phyloP scores from a whole-genome alignment of 1,140 invertebrate genomes.

The Lepidostoma basale region DNA sequence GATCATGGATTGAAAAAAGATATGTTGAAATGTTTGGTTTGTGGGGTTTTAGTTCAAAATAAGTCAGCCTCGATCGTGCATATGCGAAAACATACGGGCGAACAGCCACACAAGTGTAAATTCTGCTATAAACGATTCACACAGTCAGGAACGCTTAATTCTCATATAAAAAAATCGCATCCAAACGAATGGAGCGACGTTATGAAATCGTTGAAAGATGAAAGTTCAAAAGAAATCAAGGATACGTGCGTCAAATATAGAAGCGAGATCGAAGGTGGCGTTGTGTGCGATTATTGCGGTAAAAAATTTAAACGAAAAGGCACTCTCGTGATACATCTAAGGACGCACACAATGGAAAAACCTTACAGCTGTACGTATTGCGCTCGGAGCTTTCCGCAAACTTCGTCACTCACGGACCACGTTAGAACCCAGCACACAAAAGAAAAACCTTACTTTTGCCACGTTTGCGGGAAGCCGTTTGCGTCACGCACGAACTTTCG shows the following conservation, averaged over 20 bases:
- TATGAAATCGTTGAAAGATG: not conserved
- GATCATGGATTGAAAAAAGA: slow-evolving; percentile 7
- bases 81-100: slow-evolving; percentile 6
- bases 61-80: slow-evolving; percentile 14
- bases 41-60: not conserved
- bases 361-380: not conserved
- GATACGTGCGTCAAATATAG: not conserved
- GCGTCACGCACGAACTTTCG: not conserved
- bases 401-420: not conserved
- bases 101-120: not conserved
- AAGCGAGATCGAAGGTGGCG: not conserved
- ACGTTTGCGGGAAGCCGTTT: slow-evolving; percentile 10
- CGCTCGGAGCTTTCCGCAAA: not conserved
- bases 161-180: slow-evolving; percentile 14
- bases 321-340: not conserved
- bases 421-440: not conserved
- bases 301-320: slow-evolving; percentile 1
- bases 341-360: slow-evolving; percentile 7
- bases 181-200: not conserved
- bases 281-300: not conserved
- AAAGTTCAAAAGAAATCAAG: not conserved
- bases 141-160: slow-evolving; percentile 1
- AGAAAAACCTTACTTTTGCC: slow-evolving; percentile 15
- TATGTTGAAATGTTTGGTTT: slow-evolving; percentile 9
- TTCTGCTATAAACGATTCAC: not conserved